Evolutionary conservation across 2,888 invertebrate species (phyloP).

Genomic region (Stenichneumon culpator): DNA sequence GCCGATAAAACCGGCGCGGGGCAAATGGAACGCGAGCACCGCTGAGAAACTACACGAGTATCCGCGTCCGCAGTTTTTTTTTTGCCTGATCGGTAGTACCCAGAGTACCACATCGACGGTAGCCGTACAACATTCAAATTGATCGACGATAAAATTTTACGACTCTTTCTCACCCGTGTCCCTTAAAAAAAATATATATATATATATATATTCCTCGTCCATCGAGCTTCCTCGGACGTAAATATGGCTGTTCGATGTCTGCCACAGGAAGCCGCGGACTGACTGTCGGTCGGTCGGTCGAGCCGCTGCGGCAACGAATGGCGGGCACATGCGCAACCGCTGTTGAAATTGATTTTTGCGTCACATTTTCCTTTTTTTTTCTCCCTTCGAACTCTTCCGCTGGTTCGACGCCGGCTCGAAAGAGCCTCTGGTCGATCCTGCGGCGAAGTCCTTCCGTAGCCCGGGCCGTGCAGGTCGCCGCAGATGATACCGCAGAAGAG

Average conservation of each 20-base stretch:
- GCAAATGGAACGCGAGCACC: background rate
- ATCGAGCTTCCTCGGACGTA: background rate
- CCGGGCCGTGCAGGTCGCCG: conserved; percentile 42
- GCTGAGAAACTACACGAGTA: background rate
- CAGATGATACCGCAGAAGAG: conserved; percentile 57
- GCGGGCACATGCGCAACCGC: conserved; percentile 46
- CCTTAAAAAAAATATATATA: background rate
- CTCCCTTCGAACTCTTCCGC: conserved; percentile 26
- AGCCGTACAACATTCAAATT: conserved; percentile 26
- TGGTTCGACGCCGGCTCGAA: conserved; percentile 28
- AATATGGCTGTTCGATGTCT: conserved; percentile 23
- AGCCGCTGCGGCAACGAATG: conserved; percentile 28
- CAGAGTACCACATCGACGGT: conserved; percentile 5
- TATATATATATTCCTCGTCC: conserved; percentile 24
- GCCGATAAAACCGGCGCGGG: background rate
- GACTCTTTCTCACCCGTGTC: too few relatives aligned
- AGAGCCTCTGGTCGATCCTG: conserved; percentile 41
- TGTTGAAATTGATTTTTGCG: conserved; percentile 80
- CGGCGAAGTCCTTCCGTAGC: conserved; percentile 23
- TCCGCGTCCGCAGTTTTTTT: background rate
- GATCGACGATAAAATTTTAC: conserved; percentile 42
- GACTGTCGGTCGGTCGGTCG: conserved; percentile 9
- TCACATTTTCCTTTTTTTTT: conserved; percentile 68
- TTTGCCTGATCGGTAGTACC: background rate
- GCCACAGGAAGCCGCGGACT: background rate